phyloP scores from a whole-genome alignment of 2,113 vertebrate species.

The Megaleporinus macrocephalus region DNA sequence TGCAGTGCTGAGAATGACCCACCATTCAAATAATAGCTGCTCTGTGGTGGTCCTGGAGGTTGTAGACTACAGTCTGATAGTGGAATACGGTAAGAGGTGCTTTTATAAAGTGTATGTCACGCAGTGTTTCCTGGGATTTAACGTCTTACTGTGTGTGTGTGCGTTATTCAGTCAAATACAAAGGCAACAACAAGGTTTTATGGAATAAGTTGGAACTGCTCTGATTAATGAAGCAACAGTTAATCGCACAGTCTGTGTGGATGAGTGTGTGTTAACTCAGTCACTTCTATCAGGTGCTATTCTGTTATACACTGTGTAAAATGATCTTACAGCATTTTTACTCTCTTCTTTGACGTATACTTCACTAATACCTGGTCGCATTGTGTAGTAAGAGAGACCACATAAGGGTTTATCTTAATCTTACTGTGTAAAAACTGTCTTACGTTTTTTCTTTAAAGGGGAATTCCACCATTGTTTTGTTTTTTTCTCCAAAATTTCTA shows the following conservation, averaged over 20 bases:
- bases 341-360: background rate
- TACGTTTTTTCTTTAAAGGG: too few species aligned
- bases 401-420: background rate
- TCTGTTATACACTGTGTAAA: conserved; percentile 25
- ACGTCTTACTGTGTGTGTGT: too few species aligned
- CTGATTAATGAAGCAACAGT: conserved; percentile 4
- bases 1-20: too few species aligned
- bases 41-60: too few species aligned
- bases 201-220: background rate
- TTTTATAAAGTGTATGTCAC: too few species aligned
- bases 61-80: too few species aligned
- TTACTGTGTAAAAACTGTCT: background rate
- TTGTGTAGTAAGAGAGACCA: background rate
- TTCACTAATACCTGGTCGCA: conserved; percentile 19
- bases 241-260: background rate
- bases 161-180: background rate
- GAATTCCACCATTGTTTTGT: too few species aligned
- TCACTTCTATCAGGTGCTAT: conserved; percentile 45
- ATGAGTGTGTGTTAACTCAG: background rate
- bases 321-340: conserved; percentile 25
- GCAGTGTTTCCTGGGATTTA: too few species aligned
- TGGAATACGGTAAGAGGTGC: too few species aligned
- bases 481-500: too few species aligned
- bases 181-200: conserved; percentile 29
- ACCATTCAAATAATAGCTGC: too few species aligned